Base-by-base conservation (phyloP, 2,888 invertebrate genomes). In the Agapetus fuscipes region DNA sequence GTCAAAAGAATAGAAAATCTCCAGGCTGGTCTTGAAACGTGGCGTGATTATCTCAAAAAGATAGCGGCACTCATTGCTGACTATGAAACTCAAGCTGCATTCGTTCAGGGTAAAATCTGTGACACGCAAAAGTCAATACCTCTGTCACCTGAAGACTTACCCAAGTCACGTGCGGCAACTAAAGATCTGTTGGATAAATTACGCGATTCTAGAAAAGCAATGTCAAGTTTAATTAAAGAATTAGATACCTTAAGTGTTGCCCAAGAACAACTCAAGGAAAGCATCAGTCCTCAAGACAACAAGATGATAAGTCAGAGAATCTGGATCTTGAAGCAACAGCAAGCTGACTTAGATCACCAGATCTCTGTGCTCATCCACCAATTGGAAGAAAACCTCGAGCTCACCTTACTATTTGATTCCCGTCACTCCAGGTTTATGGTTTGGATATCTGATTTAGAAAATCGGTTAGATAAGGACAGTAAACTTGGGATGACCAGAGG, bases 191-290 rank as follows among this genome's bases (percentile, higher is more conserved):
- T 84, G 39, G 78, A 78, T 7, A 71, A 66, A 24, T 63, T 83
- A 44, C 71, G 76, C 14, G 71, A 76, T 14, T 62, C 79, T 33
- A 72, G 78, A 51, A 66, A 69, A 3, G 71, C 73, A 43, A 64
- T 82, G 36, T 62, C 66, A 5, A 71, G 68, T 41, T 64, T 76
- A 32, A 72, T 72, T 29, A 68, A 67, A 17, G 78, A 80, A 38
- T 64, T 88, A 15, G 85, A 88, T 56, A 68, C 76, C 20, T 64
- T 88, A 1, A 80, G 78, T 29, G 76, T 81, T 1, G 77, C 78
- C 17, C 82, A 86, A 51, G 87, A 89, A 57, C 82, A 88, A 58
- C 64, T 91, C 3, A 85, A 87, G 52, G 87, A 89, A 56, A 85
- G 84, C 51, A 70, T 90, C 3, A 86, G 85, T 57, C 86, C 88